phyloP scores from a whole-genome alignment of 2,113 vertebrate species.

The Centropristis striata region DNA sequence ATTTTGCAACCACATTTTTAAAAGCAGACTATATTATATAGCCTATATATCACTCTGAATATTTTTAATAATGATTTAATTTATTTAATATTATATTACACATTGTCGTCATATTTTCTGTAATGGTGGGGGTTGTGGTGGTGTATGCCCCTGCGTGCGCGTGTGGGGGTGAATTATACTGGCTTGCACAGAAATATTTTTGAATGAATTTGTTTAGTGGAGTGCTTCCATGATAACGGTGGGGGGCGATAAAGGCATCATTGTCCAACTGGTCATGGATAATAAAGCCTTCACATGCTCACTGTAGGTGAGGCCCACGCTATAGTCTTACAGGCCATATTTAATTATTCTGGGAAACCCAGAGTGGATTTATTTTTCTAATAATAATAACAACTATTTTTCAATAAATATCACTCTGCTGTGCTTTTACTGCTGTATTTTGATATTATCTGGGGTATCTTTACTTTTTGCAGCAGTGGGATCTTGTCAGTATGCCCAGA shows the following conservation, averaged over 20 bases:
- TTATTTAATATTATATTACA: not conserved
- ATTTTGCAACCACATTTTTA: not conserved
- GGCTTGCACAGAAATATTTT: slow-evolving; percentile 53
- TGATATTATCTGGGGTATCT: not conserved
- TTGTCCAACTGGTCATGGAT: slow-evolving; percentile 30
- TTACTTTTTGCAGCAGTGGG: not conserved
- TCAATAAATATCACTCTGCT: not conserved
- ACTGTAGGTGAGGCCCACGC: slow-evolving; percentile 22
- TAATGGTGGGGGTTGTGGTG: not conserved
- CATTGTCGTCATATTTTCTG: slow-evolving; percentile 23
- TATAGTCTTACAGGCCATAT: not conserved
- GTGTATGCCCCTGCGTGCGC: not conserved
- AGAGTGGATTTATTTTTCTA: not conserved
- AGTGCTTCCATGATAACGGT: slow-evolving; percentile 40
- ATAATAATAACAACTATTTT: slow-evolving; percentile 21
- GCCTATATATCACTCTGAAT: too few species aligned
- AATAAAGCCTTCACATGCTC: slow-evolving; percentile 33
- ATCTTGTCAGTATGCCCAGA: slow-evolving; percentile 33
- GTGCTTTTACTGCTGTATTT: slow-evolving; percentile 14
- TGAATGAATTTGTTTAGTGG: slow-evolving; percentile 60
- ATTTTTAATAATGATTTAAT: too few species aligned
- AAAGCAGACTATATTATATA: too few species aligned
- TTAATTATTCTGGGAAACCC: slow-evolving; percentile 12
- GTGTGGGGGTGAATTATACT: not conserved
- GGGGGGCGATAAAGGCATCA: slow-evolving; percentile 73